Conservation (phyloP, 1,140 invertebrate genomes). For the Drosophila aff. region DNA sequence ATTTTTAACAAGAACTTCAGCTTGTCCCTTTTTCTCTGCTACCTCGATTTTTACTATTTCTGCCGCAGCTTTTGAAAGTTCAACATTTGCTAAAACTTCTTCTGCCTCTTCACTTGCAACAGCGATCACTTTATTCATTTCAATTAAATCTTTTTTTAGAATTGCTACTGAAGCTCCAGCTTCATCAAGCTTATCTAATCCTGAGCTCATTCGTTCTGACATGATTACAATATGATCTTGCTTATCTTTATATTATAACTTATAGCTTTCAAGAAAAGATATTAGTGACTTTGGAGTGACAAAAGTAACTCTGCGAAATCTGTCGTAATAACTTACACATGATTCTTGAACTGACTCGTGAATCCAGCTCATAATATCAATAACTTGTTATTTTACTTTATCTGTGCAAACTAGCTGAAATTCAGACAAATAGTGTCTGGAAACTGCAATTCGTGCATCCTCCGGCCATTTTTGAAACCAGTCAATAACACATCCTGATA, state of each 20-base stretch:
- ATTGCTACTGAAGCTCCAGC: conserved; percentile 92
- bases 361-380: conserved; percentile 92
- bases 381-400: conserved; percentile 90
- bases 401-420: conserved; percentile 90
- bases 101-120: conserved; percentile 90
- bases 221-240: conserved; percentile 90
- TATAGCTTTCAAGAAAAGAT: conserved; percentile 93
- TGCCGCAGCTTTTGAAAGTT: conserved; percentile 88
- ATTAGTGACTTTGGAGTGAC: conserved; percentile 96
- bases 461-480: conserved; percentile 96
- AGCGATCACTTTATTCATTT: conserved; percentile 90
- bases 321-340: conserved; percentile 91
- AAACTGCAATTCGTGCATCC: conserved; percentile 93
- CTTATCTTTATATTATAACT: conserved; percentile 90
- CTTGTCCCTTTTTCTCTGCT: conserved; percentile 92
- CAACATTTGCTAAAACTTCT: conserved; percentile 88
- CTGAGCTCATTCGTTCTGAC: conserved; percentile 92
- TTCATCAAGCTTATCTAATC: conserved; percentile 93
- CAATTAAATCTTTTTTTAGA: conserved; percentile 91
- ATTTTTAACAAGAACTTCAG: conserved; percentile 90
- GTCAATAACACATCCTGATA: conserved; percentile 95
- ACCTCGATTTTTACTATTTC: conserved; percentile 93
- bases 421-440: conserved; percentile 90
- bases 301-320: conserved; percentile 92
- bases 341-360: conserved; percentile 92